Evolutionary conservation across 2,797 vertebrate species (phyloP).

Genomic region (Pempheris klunzingeri): DNA sequence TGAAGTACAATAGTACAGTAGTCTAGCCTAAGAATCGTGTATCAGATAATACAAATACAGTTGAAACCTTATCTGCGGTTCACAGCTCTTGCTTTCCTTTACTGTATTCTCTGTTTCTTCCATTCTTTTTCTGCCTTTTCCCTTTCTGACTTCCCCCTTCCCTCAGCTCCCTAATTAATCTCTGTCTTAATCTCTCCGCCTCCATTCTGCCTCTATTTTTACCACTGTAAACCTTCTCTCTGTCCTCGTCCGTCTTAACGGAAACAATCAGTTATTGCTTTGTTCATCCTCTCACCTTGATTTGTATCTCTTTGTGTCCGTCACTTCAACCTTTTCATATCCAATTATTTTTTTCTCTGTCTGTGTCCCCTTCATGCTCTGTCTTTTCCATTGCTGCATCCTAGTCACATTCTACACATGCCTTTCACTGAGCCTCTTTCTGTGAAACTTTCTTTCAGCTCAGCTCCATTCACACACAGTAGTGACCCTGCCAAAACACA

Average conservation of each 20-base stretch:
- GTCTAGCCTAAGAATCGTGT: background rate
- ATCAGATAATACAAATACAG: conserved; percentile 12
- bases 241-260: conserved; percentile 25
- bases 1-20: conserved; percentile 16
- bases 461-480: conserved; percentile 79
- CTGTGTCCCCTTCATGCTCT: conserved; percentile 27
- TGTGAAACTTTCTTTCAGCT: conserved; percentile 83
- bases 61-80: conserved; percentile 38
- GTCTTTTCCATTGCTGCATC: conserved; percentile 53
- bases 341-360: conserved; percentile 10
- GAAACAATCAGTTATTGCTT: conserved; percentile 13
- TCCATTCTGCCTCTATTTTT: conserved; percentile 77
- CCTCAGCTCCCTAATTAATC: conserved; percentile 75
- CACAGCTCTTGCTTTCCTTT: conserved; percentile 5
- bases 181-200: conserved; percentile 77
- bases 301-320: background rate
- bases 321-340: conserved; percentile 12
- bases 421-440: conserved; percentile 82
- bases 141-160: conserved; percentile 58
- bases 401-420: conserved; percentile 84
- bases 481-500: conserved; percentile 85
- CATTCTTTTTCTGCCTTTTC: conserved; percentile 49
- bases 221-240: conserved; percentile 64
- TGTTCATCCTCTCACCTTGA: background rate
- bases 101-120: conserved; percentile 30